Base-by-base conservation (phyloP, 2,113 vertebrate genomes). In the Tyto alba region DNA sequence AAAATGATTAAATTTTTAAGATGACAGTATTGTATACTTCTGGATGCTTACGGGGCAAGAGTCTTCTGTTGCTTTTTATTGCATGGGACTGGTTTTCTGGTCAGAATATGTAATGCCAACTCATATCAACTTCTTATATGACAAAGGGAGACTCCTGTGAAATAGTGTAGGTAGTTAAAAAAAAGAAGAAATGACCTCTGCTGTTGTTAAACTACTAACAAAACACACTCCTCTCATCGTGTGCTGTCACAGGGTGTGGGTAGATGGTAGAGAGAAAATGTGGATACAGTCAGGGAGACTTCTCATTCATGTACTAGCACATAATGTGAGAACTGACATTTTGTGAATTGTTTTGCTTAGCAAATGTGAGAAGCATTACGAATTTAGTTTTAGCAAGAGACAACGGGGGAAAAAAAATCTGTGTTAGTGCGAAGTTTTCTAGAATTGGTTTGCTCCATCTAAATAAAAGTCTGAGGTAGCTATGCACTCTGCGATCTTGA, bases 1-100 rank as follows among this genome's bases (percentile, higher is more conserved):
- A 41, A 80, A 52, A 47, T 64, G 5, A 8, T 43, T 16, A 23
- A 17, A 15, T 56, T 15, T 45, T 69, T 22, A 29, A 50, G 47
- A 7, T 63, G 38, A 11, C 20, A 36, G 2, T 19, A 15, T 52
- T 0, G 0, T 21, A 2, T 60, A 6, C 68, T 76, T 84, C 40
- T 77, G 64, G 43, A 11, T 74, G 38, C 11, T 89, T 2, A 1
- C 11, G 34, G 27, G 38, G n/a, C 41, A 45, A 13, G 43, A 29
- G 32, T 72, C 23, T 67, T 88, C 23, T 71, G 5, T 60, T 74
- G 63, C 45, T 81, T 78, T 30, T 8, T 59, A 2, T 40, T 78
- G 7, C 45, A 12, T 56, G 17, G 47, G 7, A 43, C 34, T 82
- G 16, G 27, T 82, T 79, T 82, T 64, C 40, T 56, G 34, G 20